These are phyloP conservation scores for Synergus umbraculus DNA, from an alignment of 2,888 invertebrate genomes.

Conservation along the genomic window DNA sequence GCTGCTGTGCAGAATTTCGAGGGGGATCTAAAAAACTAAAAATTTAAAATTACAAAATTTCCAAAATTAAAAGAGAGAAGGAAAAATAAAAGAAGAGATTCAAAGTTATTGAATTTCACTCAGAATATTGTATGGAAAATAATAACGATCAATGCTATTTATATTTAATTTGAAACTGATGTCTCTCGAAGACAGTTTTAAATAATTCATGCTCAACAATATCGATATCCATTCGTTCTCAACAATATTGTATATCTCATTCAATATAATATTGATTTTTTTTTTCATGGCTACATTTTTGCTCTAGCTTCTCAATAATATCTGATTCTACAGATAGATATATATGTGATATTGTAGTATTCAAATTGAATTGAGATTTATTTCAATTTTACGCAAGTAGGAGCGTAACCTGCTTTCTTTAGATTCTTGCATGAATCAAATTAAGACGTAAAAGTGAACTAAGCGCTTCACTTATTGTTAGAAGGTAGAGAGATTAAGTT, in stretches of 20 bases:
- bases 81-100: background rate
- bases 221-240: background rate
- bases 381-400: background rate
- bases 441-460: conserved; percentile 8
- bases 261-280: too few species aligned
- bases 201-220: background rate
- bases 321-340: background rate
- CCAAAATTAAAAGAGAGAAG: background rate
- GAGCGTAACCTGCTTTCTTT: background rate
- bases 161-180: background rate
- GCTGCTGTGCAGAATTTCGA: background rate
- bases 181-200: background rate
- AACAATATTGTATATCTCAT: background rate
- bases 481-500: background rate
- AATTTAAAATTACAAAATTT: too few species aligned
- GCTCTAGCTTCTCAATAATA: background rate
- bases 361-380: background rate
- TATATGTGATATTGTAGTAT: background rate
- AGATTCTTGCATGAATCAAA: background rate
- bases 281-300: background rate
- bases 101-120: background rate
- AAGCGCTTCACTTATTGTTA: background rate
- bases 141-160: background rate
- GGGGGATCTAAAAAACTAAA: too few species aligned
- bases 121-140: background rate